Conservation (phyloP, 2,113 vertebrate genomes). For the Muscicapa adusta region DNA sequence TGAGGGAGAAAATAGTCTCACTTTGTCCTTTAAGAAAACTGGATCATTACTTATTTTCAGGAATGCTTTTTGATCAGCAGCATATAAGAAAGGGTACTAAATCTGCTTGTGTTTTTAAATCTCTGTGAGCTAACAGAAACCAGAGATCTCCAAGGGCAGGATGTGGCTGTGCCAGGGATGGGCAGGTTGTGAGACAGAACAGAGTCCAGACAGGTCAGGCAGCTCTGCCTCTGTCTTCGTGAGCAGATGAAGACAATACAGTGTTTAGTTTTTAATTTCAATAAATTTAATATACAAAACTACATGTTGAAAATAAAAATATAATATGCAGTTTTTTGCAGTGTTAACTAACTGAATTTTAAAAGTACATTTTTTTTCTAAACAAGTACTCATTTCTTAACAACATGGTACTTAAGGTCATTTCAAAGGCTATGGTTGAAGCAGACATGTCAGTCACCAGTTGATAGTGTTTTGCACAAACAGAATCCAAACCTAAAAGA, state of each 20-base stretch:
- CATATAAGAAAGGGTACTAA: background rate
- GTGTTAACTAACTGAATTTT: constrained; percentile 75
- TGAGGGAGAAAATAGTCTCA: background rate
- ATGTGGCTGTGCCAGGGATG: background rate
- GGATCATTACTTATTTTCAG: background rate
- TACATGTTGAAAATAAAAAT: constrained; percentile 75
- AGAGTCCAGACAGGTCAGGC: background rate
- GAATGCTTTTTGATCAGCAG: background rate
- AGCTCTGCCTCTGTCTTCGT: constrained; percentile 52
- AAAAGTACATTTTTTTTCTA: constrained; percentile 71
- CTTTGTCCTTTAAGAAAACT: background rate
- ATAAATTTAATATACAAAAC: constrained; percentile 75
- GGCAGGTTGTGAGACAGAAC: background rate
- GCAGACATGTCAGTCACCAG: constrained; percentile 66
- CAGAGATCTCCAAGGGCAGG: background rate
- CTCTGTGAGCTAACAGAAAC: background rate
- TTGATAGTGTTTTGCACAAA: constrained; percentile 65
- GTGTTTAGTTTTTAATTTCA: constrained; percentile 65
- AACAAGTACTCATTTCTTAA: constrained; percentile 71
- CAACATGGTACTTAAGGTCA: constrained; percentile 71
- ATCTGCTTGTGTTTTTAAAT: background rate
- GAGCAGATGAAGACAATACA: constrained; percentile 61
- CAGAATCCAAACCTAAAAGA: constrained; percentile 51
- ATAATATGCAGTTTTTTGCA: constrained; percentile 69
- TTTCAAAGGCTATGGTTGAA: constrained; percentile 72